These are phyloP conservation scores for Arvicola amphibius DNA, from an alignment of 2,797 vertebrate species.

Conservation along the genomic window DNA sequence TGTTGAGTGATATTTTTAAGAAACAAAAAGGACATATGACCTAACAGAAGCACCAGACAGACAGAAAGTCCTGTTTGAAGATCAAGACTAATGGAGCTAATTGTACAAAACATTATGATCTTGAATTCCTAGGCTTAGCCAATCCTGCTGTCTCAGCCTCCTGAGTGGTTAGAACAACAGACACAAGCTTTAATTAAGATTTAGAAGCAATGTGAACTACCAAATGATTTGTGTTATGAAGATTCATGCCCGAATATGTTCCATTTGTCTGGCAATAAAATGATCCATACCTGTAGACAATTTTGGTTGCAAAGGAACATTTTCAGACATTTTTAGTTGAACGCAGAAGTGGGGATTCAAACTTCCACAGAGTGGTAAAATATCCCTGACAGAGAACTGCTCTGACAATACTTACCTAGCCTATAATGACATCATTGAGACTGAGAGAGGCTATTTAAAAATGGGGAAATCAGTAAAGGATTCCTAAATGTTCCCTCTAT, in stretches of 20 bases:
- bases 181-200: not conserved
- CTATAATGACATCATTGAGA: not conserved
- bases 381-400: not conserved
- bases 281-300: not conserved
- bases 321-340: slow-evolving; percentile 4
- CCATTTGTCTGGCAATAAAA: not conserved
- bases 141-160: not conserved
- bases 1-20: not conserved
- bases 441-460: not conserved
- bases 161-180: not conserved
- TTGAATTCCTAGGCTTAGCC: not conserved
- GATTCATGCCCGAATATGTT: not conserved
- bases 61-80: not conserved
- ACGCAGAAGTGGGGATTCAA: not conserved
- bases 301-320: not conserved
- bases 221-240: not conserved
- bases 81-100: not conserved
- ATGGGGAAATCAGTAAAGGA: not conserved
- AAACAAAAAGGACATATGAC: not conserved
- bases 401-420: not conserved
- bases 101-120: not conserved
- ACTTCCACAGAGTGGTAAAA: slow-evolving; percentile 2
- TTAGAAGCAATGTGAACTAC: not conserved
- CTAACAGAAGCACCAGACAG: not conserved
- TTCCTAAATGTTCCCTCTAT: not conserved